Evolutionary conservation across 2,888 invertebrate species (phyloP).

Genomic region (Patella ulyssiponensis): DNA sequence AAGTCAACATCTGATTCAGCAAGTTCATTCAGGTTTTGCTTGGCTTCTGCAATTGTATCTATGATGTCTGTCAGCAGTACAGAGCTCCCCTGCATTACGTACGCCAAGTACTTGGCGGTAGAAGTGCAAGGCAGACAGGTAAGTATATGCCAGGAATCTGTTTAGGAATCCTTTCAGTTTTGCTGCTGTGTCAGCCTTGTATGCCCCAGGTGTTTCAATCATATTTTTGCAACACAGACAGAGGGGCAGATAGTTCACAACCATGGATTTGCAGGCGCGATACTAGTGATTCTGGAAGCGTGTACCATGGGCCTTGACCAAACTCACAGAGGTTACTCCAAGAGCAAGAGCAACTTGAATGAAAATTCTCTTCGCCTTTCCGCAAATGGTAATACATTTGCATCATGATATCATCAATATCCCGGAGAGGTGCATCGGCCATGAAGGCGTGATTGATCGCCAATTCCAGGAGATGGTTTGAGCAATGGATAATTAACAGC

Average conservation of each 20-base stretch:
- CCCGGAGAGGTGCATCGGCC: constrained; percentile 7
- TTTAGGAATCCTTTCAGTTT: not conserved
- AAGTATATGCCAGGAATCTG: not conserved
- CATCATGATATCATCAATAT: constrained; percentile 19
- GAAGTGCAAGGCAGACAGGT: not conserved
- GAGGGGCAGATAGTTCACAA: constrained; percentile 20
- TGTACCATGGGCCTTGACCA: constrained; percentile 15
- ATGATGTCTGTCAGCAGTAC: not conserved
- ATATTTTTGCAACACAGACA: not conserved
- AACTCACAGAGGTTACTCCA: constrained; percentile 19
- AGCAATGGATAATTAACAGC: constrained; percentile 19
- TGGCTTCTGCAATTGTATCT: not conserved
- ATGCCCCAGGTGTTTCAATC: not conserved
- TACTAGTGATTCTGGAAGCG: constrained; percentile 20
- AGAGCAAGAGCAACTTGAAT: constrained; percentile 8
- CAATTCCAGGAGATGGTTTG: constrained; percentile 15
- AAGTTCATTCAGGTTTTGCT: not conserved
- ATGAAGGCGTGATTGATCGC: constrained; percentile 20
- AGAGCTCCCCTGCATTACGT: not conserved
- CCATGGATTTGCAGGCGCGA: constrained; percentile 14
- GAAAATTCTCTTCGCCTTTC: constrained; percentile 16
- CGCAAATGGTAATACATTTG: constrained; percentile 21
- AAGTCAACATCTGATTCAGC: not conserved
- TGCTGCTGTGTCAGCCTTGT: not conserved
- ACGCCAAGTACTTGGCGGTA: not conserved